Conservation (phyloP, 1,140 invertebrate species). For the Pseudomyrmex sp. region DNA sequence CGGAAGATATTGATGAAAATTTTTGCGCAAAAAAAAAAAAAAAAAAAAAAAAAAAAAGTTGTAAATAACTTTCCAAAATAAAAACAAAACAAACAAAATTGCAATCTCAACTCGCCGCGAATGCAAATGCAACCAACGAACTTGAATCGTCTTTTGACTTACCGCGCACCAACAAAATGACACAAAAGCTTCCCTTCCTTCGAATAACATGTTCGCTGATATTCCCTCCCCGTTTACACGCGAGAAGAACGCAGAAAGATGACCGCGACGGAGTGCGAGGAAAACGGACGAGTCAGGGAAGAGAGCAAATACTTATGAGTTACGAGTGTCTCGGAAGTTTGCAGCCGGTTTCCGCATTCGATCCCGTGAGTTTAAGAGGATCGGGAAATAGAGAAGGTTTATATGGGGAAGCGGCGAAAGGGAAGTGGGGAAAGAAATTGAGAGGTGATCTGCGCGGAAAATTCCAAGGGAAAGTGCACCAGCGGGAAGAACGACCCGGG, state of each 20-base stretch:
- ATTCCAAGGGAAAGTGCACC: slow-evolving; percentile 29
- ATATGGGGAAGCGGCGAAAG: background rate
- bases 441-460: slow-evolving; percentile 36
- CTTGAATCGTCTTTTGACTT: background rate
- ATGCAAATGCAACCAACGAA: too few species aligned
- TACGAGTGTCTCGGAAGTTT: slow-evolving; percentile 63
- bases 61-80: too few species aligned
- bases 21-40: too few species aligned
- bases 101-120: too few species aligned
- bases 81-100: too few species aligned
- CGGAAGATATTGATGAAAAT: too few species aligned
- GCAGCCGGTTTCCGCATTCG: slow-evolving; percentile 36
- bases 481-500: background rate
- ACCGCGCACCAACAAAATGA: background rate
- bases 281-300: slow-evolving; percentile 37
- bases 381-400: background rate
- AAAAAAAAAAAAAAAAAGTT: too few species aligned
- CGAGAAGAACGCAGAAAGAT: background rate
- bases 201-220: background rate
- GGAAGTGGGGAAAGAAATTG: slow-evolving; percentile 26
- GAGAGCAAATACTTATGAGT: slow-evolving; percentile 58
- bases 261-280: background rate
- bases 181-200: background rate
- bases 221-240: background rate
- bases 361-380: slow-evolving; percentile 57